phyloP scores from a whole-genome alignment of 1,140 invertebrate species.

The Coelopa frigida region DNA sequence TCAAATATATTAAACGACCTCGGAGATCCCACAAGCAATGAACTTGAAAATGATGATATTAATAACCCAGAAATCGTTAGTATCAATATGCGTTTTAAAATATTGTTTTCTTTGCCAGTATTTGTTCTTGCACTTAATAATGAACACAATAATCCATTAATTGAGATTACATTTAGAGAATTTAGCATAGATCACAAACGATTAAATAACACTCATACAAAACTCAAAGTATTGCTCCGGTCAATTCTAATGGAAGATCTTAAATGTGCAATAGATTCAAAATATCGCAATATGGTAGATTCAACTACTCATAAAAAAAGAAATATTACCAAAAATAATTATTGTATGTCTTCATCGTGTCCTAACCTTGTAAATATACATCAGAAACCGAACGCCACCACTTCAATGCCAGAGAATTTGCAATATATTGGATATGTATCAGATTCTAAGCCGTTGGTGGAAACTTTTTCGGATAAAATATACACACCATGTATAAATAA shows the following conservation, averaged over 20 bases:
- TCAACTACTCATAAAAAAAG: constrained; percentile 53
- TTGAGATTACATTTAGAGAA: constrained; percentile 75
- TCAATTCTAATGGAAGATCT: constrained; percentile 85
- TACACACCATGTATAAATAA: background rate
- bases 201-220: constrained; percentile 53
- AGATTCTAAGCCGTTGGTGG: constrained; percentile 32
- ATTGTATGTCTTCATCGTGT: constrained; percentile 79
- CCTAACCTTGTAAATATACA: constrained; percentile 56
- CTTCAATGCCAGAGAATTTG: constrained; percentile 63
- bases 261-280: constrained; percentile 64
- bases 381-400: constrained; percentile 24
- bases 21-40: no score
- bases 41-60: no score
- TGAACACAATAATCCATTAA: constrained; percentile 50
- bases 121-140: constrained; percentile 68
- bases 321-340: constrained; percentile 35
- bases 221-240: constrained; percentile 67
- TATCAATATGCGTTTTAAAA: no score
- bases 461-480: constrained; percentile 8
- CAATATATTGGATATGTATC: constrained; percentile 47
- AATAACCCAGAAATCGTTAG: no score
- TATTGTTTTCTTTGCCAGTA: constrained; percentile 63
- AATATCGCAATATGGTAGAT: constrained; percentile 73
- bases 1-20: no score
- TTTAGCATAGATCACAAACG: constrained; percentile 70